Evolutionary conservation across 2,113 vertebrate species (phyloP).

Genomic region (Antechinus flavipes): DNA sequence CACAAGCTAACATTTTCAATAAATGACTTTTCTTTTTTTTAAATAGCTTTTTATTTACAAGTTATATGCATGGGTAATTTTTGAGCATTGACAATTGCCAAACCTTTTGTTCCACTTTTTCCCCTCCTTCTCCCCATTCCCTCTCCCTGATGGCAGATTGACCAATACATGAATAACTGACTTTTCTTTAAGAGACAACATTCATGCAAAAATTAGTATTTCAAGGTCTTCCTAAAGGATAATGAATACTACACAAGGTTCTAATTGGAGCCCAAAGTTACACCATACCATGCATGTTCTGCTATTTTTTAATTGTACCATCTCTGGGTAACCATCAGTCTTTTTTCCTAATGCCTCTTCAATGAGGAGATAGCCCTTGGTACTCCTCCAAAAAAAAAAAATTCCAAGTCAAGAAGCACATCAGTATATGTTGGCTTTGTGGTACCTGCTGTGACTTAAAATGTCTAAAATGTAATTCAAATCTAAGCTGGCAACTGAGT

Average conservation of each 20-base stretch:
- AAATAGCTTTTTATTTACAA: no score
- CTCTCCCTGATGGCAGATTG: no score
- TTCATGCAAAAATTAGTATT: background rate
- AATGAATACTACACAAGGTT: background rate
- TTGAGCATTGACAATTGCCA: no score
- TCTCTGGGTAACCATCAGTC: background rate
- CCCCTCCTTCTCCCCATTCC: no score
- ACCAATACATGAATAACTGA: no score
- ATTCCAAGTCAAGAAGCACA: background rate
- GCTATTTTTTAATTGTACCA: background rate
- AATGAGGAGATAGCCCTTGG: background rate
- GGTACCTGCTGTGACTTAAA: background rate
- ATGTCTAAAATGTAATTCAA: background rate
- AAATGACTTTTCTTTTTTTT: background rate
- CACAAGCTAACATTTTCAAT: background rate
- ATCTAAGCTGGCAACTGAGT: background rate
- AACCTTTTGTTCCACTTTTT: no score
- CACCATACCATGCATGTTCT: background rate
- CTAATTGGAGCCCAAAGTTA: background rate
- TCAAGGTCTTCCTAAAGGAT: background rate
- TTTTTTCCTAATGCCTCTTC: background rate
- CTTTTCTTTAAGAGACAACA: background rate
- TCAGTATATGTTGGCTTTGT: background rate
- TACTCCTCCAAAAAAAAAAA: background rate
- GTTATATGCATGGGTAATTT: no score